These are phyloP conservation scores for Emydoidea blandingii DNA, from an alignment of 2,797 vertebrate species.

Conservation along the genomic window DNA sequence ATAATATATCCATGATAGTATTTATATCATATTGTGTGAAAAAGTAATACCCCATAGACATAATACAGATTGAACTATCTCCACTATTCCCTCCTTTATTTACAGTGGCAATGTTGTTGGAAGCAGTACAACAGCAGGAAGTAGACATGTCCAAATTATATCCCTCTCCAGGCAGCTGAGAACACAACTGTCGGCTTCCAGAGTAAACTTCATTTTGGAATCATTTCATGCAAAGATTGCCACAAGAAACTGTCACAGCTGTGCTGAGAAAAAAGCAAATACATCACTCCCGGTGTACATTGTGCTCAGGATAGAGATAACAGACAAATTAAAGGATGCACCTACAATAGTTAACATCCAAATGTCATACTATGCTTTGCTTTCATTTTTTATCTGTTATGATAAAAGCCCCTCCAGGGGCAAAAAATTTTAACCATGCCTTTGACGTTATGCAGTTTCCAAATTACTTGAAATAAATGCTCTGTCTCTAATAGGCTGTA, in stretches of 20 bases:
- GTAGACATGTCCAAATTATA: not conserved
- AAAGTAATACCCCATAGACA: constrained; percentile 6
- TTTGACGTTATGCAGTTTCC: constrained; percentile 7
- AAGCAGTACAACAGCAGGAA: constrained; percentile 25
- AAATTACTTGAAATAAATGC: constrained; percentile 15
- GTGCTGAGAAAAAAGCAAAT: constrained; percentile 32
- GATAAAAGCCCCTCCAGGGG: not conserved
- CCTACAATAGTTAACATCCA: not conserved
- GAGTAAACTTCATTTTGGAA: constrained; percentile 49
- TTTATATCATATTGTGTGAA: not conserved
- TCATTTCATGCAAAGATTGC: constrained; percentile 20
- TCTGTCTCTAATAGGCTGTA: not conserved
- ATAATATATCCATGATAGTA: not conserved
- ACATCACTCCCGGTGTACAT: not conserved
- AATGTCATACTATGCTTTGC: not conserved
- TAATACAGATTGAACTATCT: constrained; percentile 8
- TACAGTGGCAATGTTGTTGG: not conserved
- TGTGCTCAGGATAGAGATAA: not conserved
- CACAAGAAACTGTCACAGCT: constrained; percentile 9
- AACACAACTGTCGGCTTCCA: constrained; percentile 19
- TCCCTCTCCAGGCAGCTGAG: constrained; percentile 16
- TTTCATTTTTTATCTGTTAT: not conserved
- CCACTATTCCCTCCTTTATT: constrained; percentile 33
- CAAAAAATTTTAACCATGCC: not conserved
- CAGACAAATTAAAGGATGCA: constrained; percentile 20